Conservation (phyloP, 2,113 vertebrate genomes). For the Lipophrys pholis region DNA sequence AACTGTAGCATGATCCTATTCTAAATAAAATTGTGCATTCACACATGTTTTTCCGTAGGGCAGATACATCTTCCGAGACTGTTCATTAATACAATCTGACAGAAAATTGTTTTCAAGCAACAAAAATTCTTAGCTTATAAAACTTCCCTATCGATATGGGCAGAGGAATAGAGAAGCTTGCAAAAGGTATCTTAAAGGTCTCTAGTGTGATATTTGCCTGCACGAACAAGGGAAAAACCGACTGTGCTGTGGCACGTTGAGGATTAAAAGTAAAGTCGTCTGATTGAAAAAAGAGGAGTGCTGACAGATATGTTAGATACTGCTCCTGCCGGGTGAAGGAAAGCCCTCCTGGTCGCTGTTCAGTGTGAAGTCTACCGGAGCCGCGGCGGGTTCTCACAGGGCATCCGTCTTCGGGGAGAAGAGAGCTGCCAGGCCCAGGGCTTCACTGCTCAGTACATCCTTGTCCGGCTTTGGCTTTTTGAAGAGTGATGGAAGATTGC, state of each 20-base stretch:
- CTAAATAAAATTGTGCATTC: not conserved
- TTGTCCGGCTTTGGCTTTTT: conserved; percentile 90
- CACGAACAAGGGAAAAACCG: too few species aligned
- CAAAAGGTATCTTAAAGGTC: not conserved
- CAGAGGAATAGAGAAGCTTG: not conserved
- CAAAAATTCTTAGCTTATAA: conserved; percentile 1
- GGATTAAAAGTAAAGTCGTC: conserved; percentile 23
- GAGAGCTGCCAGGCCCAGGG: conserved; percentile 82
- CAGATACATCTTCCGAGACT: not conserved
- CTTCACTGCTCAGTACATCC: conserved; percentile 84
- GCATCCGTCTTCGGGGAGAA: conserved; percentile 76
- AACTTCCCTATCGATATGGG: not conserved
- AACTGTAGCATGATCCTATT: not conserved
- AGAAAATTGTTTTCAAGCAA: not conserved
- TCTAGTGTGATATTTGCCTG: not conserved
- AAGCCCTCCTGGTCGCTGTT: conserved; percentile 38
- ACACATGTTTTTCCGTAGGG: conserved; percentile 11
- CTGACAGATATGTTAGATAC: conserved; percentile 36
- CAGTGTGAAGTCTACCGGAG: conserved; percentile 33
- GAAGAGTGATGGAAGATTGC: conserved; percentile 96
- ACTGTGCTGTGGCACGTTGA: not conserved
- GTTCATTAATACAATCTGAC: not conserved
- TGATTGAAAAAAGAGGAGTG: conserved; percentile 24
- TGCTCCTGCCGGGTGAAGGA: conserved; percentile 18
- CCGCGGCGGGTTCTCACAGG: conserved; percentile 48